Evolutionary conservation across 2,888 invertebrate genomes (phyloP).

Genomic region (Athalia rosae): DNA sequence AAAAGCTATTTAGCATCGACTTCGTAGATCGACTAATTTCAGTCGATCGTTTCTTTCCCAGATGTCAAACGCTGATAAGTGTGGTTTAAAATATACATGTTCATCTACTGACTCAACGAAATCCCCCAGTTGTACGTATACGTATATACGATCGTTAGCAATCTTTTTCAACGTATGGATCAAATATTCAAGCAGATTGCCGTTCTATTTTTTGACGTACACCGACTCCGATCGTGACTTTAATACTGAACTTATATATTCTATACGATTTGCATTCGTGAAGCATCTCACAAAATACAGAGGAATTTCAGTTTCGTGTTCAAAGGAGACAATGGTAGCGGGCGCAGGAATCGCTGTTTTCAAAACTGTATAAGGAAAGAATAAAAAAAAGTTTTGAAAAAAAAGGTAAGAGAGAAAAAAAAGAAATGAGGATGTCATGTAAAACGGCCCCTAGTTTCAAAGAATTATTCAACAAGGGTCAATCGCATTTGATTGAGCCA

Average conservation of each 20-base stretch:
- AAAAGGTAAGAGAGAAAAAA: neutral
- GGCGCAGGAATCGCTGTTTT: slow-evolving; percentile 21
- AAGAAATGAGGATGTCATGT: neutral
- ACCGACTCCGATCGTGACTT: slow-evolving; percentile 39
- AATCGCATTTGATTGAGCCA: slow-evolving; percentile 1
- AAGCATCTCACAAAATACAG: slow-evolving; percentile 36
- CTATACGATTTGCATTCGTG: slow-evolving; percentile 35
- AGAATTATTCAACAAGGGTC: slow-evolving; percentile 2
- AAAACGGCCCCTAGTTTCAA: neutral
- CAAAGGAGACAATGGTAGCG: slow-evolving; percentile 33
- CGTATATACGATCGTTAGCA: slow-evolving; percentile 31
- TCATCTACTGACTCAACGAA: neutral
- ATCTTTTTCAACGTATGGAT: slow-evolving; percentile 11
- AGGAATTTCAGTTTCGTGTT: slow-evolving; percentile 42
- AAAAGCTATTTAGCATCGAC: neutral
- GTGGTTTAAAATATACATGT: neutral
- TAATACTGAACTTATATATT: slow-evolving; percentile 17
- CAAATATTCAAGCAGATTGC: slow-evolving; percentile 31
- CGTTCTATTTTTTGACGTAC: slow-evolving; percentile 42
- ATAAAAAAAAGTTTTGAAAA: neutral
- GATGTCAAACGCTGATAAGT: neutral
- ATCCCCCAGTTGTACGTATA: neutral
- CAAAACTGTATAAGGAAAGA: slow-evolving; percentile 2
- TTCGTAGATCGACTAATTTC: slow-evolving; percentile 8
- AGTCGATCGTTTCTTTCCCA: neutral